These are phyloP conservation scores for Oreotragus oreotragus DNA, from an alignment of 2,113 vertebrate genomes.

Conservation along the genomic window DNA sequence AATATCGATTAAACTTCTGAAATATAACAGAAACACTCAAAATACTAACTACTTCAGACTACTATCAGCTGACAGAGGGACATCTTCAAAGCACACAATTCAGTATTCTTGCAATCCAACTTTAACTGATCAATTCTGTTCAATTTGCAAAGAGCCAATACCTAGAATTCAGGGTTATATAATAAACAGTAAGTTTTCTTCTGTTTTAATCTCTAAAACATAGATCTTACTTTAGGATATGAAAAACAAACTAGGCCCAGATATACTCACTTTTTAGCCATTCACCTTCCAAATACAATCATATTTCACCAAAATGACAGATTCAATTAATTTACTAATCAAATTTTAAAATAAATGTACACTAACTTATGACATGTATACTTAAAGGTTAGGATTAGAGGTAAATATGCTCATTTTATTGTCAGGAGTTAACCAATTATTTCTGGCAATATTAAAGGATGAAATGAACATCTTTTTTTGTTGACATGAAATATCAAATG, in stretches of 20 bases:
- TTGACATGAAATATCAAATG: neutral
- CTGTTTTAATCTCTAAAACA: neutral
- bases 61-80: neutral
- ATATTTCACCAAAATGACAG: neutral
- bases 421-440: neutral
- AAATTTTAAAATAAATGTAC: neutral
- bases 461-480: neutral
- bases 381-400: neutral
- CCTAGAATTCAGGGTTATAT: neutral
- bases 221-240: neutral
- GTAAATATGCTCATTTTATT: neutral
- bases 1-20: conserved; percentile 5
- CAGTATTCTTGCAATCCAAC: neutral
- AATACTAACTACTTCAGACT: neutral
- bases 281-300: neutral
- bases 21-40: neutral
- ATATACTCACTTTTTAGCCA: neutral
- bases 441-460: neutral
- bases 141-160: neutral
- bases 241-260: neutral
- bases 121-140: neutral
- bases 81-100: conserved; percentile 1
- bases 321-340: neutral
- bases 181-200: neutral
- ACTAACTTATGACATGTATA: neutral